Conservation (phyloP, 2,113 vertebrate species). For the Pelecanoides urinatrix region DNA sequence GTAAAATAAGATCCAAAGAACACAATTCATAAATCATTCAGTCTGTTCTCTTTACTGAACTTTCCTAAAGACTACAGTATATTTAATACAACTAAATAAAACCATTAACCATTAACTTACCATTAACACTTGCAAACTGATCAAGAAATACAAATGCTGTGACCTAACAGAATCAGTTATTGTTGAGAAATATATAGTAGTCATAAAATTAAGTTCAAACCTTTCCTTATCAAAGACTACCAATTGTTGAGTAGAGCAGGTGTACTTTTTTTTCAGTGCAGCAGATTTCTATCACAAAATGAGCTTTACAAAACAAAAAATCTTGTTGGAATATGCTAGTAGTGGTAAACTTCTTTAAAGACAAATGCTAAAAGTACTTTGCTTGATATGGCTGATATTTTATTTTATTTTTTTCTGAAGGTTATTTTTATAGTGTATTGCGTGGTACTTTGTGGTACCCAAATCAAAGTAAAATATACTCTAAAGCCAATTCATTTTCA, state of each 20-base stretch:
- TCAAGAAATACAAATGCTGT: background rate
- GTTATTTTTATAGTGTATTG: background rate
- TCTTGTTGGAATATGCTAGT: background rate
- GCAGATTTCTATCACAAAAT: background rate
- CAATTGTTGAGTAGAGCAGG: background rate
- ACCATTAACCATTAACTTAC: background rate
- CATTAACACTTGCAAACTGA: background rate
- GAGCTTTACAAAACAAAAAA: background rate
- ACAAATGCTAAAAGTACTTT: background rate
- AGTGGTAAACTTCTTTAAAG: background rate
- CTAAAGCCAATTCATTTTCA: background rate
- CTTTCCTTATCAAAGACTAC: background rate
- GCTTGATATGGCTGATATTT: background rate
- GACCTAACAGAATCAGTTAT: background rate
- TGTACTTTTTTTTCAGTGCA: background rate
- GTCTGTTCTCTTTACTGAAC: background rate
- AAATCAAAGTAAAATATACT: background rate
- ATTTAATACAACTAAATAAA: background rate
- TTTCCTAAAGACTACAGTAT: background rate
- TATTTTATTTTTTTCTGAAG: background rate
- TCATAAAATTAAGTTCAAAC: background rate
- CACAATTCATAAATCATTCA: background rate
- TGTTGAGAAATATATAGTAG: background rate
- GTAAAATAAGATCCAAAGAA: background rate
- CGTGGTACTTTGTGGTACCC: background rate